Evolutionary conservation across 2,888 invertebrate genomes (phyloP), one percentile per base, ranked within the genome.

Genomic region (Calliopum simillimum): DNA sequence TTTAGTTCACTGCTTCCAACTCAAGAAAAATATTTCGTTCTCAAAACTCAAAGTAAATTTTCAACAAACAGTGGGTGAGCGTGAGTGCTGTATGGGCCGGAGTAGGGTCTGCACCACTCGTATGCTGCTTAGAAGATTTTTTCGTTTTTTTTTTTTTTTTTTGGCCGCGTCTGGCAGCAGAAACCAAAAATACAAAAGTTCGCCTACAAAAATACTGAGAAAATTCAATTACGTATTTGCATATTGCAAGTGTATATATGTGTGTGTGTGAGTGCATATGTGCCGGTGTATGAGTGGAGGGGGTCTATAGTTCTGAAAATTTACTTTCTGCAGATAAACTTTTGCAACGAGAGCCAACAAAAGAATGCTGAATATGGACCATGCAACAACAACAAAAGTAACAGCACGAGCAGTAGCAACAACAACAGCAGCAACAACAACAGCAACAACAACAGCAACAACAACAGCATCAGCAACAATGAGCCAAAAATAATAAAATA

Each of bases 101-200:
- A 8, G 33, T 33, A 33, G 33, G 33, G 33, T 33, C 33, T 33
- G 33, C 8, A 8, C 33, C 8, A 8, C 33, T 33, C 33, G 8
- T 33, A 33, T 33, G 33, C 33, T 33, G 33, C 33, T 33, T 33
- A 3, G 4, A 8, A 6, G n/a, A n/a, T n/a, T n/a, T n/a, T n/a
- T n/a, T n/a, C n/a, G n/a, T n/a, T n/a, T n/a, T n/a, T n/a, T n/a
- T n/a, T n/a, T n/a, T n/a, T n/a, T 33, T 33, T 33, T 33, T 33
- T 33, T 3, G 33, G 33, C 33, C 33, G n/a, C n/a, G 33, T 33
- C 33, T 33, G 33, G 33, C 33, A 33, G 33, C 33, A 33, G 33
- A 33, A 51, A 51, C 51, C 49, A 51, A 64, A 64, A 64, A 64
- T 64, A n/a, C n/a, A 64, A 64, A 63, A 64, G 33, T 64, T 64